These are phyloP conservation scores for Caloenas nicobarica DNA, from an alignment of 2,113 vertebrate species.

Conservation along the genomic window DNA sequence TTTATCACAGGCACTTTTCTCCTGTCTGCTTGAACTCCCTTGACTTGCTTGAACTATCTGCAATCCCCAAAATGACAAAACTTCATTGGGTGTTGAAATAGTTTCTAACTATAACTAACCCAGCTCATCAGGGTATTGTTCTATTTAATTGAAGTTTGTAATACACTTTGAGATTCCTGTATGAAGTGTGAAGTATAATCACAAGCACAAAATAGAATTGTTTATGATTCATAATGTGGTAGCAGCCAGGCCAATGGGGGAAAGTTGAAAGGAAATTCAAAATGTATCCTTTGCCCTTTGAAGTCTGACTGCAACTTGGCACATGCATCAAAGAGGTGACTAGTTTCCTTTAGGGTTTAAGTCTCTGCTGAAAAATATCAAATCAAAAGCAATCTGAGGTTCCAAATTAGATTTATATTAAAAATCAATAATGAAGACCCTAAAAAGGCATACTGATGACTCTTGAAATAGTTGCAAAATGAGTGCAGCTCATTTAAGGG, in stretches of 20 bases:
- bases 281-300: slow-evolving; percentile 66
- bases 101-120: neutral
- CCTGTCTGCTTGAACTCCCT: neutral
- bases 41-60: neutral
- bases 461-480: neutral
- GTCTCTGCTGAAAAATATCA: slow-evolving; percentile 19
- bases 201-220: slow-evolving; percentile 41
- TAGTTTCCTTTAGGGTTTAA: slow-evolving; percentile 57
- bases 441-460: slow-evolving; percentile 4
- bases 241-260: slow-evolving; percentile 54
- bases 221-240: slow-evolving; percentile 64
- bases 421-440: slow-evolving; percentile 59
- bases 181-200: slow-evolving; percentile 17
- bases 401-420: slow-evolving; percentile 48
- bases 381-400: slow-evolving; percentile 47
- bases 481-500: slow-evolving; percentile 11
- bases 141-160: slow-evolving; percentile 54
- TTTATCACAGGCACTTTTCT: neutral
- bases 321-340: slow-evolving; percentile 58
- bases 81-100: neutral
- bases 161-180: neutral
- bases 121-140: slow-evolving; percentile 26
- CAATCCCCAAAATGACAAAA: neutral
- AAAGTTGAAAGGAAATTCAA: slow-evolving; percentile 66
- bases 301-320: slow-evolving; percentile 63